Conservation (phyloP, 2,113 vertebrate species). For the Rhagologus leucostigma region DNA sequence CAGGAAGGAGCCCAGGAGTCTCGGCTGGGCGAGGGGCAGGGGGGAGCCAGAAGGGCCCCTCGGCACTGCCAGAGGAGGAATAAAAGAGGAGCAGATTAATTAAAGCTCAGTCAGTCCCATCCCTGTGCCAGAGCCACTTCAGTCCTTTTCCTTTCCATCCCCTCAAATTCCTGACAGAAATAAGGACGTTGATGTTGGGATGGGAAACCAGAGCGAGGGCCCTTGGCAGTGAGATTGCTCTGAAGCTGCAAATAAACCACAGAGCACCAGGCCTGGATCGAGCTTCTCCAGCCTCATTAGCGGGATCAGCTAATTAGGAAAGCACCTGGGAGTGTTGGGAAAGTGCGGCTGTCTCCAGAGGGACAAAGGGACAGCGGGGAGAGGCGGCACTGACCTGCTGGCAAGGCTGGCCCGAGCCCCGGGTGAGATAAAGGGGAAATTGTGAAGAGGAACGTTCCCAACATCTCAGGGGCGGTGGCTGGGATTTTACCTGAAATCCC, state of each 20-base stretch:
- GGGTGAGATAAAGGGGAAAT: rapidly evolving
- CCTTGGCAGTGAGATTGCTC: background rate
- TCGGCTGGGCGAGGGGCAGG: background rate
- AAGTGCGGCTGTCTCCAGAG: background rate
- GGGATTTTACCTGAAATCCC: background rate
- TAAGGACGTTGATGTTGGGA: rapidly evolving
- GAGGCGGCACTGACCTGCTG: background rate
- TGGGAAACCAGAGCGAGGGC: rapidly evolving
- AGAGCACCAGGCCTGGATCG: background rate
- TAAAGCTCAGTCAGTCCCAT: background rate
- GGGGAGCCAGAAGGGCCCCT: background rate
- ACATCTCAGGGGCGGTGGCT: rapidly evolving
- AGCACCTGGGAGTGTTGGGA: rapidly evolving
- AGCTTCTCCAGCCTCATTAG: background rate
- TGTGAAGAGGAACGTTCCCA: background rate
- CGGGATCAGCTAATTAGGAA: background rate
- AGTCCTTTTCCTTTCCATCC: background rate
- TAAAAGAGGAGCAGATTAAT: background rate
- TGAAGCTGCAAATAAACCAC: background rate
- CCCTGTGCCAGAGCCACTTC: background rate
- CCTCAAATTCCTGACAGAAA: background rate
- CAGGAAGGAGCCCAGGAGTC: background rate
- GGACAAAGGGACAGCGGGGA: background rate
- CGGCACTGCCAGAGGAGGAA: background rate
- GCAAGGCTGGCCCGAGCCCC: background rate